These are phyloP conservation scores for Ceramica pisi DNA, from an alignment of 2,888 invertebrate genomes.

Conservation along the genomic window DNA sequence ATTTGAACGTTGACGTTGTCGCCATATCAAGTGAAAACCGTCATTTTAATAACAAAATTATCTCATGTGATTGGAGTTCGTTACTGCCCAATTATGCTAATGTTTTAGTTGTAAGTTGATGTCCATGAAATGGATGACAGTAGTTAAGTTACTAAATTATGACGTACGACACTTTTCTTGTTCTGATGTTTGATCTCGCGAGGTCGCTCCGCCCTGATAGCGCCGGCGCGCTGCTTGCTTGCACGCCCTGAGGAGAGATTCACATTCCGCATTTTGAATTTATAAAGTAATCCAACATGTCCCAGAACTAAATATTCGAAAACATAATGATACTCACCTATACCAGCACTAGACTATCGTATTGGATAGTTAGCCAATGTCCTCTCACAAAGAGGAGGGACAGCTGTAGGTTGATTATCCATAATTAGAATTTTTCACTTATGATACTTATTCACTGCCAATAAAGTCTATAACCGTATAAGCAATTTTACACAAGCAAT, in stretches of 20 bases:
- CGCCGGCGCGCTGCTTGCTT: constrained; percentile 33
- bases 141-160: constrained; percentile 80
- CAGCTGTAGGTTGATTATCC: not conserved
- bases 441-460: not conserved
- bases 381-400: not conserved
- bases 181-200: constrained; percentile 73
- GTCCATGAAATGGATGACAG: constrained; percentile 84
- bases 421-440: not conserved
- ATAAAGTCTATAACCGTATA: not conserved
- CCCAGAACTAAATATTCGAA: not conserved
- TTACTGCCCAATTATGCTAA: constrained; percentile 68
- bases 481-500: not conserved
- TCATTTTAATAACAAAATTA: constrained; percentile 65
- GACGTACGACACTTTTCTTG: constrained; percentile 67
- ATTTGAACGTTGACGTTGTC: constrained; percentile 65
- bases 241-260: not conserved
- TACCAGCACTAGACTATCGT: not conserved
- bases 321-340: not conserved
- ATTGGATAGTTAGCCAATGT: not conserved
- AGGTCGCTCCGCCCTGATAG: constrained; percentile 56
- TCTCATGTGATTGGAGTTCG: constrained; percentile 71
- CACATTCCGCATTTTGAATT: not conserved
- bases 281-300: not conserved
- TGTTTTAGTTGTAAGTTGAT: constrained; percentile 74
- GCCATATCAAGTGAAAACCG: constrained; percentile 73